Conservation (phyloP, 2,113 vertebrate genomes). For the Urocynchramus pylzowi region DNA sequence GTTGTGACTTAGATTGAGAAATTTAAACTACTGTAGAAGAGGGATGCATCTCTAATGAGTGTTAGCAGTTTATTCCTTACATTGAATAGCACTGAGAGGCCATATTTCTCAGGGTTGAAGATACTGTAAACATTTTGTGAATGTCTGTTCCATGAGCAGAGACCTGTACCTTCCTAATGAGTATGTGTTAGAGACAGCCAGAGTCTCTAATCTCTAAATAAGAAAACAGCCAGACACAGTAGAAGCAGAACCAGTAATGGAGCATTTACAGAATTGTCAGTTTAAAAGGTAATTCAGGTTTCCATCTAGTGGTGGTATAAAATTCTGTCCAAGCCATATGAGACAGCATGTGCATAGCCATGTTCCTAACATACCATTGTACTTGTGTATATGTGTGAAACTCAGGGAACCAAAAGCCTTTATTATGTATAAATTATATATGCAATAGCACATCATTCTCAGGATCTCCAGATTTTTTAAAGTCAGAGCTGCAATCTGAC, state of each 20-base stretch:
- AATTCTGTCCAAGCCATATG: background rate
- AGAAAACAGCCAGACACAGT: background rate
- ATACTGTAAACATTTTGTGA: background rate
- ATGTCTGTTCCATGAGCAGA: background rate
- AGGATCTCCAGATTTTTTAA: background rate
- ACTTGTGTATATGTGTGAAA: background rate
- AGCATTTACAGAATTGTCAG: background rate
- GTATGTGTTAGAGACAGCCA: background rate
- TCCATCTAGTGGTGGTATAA: constrained; percentile 60
- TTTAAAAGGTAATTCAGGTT: constrained; percentile 40
- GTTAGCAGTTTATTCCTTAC: background rate
- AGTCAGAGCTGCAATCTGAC: background rate
- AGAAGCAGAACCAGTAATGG: background rate
- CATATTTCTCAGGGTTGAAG: background rate
- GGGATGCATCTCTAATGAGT: background rate
- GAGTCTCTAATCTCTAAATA: background rate
- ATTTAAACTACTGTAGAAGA: background rate
- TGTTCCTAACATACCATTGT: background rate
- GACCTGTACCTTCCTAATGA: background rate
- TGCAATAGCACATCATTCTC: background rate
- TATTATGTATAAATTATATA: background rate
- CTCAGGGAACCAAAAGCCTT: background rate
- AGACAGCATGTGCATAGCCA: background rate
- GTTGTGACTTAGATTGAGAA: background rate
- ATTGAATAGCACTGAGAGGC: background rate